Evolutionary conservation across 1,140 invertebrate genomes (phyloP).

Genomic region (Papilio machaon): DNA sequence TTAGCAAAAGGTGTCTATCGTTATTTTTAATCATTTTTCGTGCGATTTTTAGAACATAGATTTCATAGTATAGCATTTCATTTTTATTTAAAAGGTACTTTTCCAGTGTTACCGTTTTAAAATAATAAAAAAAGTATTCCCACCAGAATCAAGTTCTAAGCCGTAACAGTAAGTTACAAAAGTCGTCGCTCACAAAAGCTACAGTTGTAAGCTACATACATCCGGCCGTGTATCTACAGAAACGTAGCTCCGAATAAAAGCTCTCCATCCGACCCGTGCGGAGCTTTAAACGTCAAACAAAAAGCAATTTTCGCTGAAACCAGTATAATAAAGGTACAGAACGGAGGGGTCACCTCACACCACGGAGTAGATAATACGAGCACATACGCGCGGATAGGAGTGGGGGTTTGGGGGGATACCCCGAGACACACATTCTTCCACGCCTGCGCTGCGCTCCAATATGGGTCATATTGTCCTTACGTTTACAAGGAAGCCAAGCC

Average conservation of each 20-base stretch:
- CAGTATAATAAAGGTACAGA: conserved; percentile 61
- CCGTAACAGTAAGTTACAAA: conserved; percentile 20
- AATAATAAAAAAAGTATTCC: conserved; percentile 11
- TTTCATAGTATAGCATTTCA: too few species aligned
- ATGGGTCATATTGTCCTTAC: conserved; percentile 68
- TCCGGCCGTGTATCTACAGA: conserved; percentile 25
- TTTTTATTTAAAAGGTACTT: background rate
- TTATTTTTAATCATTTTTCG: background rate
- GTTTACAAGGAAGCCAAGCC: conserved; percentile 36
- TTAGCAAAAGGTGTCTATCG: background rate
- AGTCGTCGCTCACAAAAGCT: conserved; percentile 31
- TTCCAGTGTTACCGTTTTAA: conserved; percentile 5
- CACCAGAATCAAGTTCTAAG: conserved; percentile 18
- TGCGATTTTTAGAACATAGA: background rate
- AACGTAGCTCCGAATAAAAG: conserved; percentile 33
- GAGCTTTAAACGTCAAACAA: conserved; percentile 62
- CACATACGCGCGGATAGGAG: conserved; percentile 37
- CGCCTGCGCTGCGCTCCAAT: conserved; percentile 66
- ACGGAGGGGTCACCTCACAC: conserved; percentile 45
- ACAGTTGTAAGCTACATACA: conserved; percentile 24
- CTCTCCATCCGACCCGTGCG: conserved; percentile 45
- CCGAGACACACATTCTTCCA: conserved; percentile 68
- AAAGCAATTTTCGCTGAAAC: conserved; percentile 67
- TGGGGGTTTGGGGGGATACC: conserved; percentile 43
- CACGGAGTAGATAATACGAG: conserved; percentile 54